Evolutionary conservation across 2,113 vertebrate species (phyloP).

Genomic region (Xenopus borealis): DNA sequence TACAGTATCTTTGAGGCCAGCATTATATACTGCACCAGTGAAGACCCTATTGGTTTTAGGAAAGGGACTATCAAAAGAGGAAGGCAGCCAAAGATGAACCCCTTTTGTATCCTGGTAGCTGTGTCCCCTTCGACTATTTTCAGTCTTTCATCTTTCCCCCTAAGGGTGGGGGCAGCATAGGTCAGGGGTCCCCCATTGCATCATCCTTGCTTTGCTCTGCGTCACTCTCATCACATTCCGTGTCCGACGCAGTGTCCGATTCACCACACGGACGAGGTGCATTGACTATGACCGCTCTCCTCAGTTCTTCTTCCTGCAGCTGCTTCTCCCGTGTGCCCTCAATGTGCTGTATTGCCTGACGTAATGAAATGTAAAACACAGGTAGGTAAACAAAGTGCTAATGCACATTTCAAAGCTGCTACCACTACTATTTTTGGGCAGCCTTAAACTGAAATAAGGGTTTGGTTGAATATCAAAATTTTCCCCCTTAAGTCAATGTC

Average conservation of each 20-base stretch:
- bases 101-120: constrained; percentile 12
- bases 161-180: constrained; percentile 49
- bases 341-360: constrained; percentile 96
- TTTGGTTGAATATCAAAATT: too few species aligned
- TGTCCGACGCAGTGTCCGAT: constrained; percentile 89
- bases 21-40: constrained; percentile 15
- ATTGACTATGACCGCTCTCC: constrained; percentile 87
- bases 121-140: neutral
- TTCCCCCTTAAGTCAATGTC: too few species aligned
- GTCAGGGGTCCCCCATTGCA: constrained; percentile 75
- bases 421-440: too few species aligned
- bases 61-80: constrained; percentile 1
- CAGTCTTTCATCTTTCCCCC: constrained; percentile 24
- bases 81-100: constrained; percentile 10
- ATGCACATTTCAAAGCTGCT: too few species aligned
- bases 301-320: constrained; percentile 77
- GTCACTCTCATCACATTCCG: constrained; percentile 79
- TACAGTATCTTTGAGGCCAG: constrained; percentile 43
- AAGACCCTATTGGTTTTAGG: constrained; percentile 21
- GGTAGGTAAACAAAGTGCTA: too few species aligned
- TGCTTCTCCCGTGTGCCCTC: constrained; percentile 90
- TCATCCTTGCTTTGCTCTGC: constrained; percentile 73
- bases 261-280: constrained; percentile 68
- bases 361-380: too few species aligned
- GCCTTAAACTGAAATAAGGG: too few species aligned